phyloP scores from a whole-genome alignment of 2,113 vertebrate genomes.

The Candoia aspera region DNA sequence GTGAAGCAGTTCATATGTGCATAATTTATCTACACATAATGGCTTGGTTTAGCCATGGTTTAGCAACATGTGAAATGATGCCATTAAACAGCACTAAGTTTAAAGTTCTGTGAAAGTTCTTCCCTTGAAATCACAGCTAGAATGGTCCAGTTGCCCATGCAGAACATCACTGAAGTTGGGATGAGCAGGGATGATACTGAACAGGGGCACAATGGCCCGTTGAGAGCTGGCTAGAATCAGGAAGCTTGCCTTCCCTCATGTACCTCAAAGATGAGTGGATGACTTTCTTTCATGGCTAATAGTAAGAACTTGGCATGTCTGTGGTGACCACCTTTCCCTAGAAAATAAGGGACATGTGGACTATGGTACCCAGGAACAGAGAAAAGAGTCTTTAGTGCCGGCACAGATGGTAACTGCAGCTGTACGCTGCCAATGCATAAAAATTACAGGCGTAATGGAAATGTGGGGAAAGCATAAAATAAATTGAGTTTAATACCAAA shows the following conservation, averaged over 20 bases:
- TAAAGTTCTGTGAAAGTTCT: background rate
- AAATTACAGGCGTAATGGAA: constrained; percentile 17
- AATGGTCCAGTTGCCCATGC: background rate
- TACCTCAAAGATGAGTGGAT: background rate
- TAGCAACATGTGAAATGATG: background rate
- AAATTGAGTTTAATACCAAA: constrained; percentile 42
- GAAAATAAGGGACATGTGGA: background rate
- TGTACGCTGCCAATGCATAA: background rate
- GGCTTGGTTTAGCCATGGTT: too few species aligned
- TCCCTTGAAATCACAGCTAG: too few species aligned
- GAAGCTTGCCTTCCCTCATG: background rate
- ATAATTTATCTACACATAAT: background rate
- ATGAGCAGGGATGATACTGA: background rate
- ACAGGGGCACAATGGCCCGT: background rate
- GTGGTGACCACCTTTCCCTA: background rate
- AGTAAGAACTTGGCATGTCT: background rate
- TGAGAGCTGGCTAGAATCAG: background rate
- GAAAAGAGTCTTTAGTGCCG: background rate
- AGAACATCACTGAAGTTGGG: background rate
- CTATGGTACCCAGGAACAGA: background rate
- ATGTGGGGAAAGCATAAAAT: background rate
- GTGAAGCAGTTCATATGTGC: background rate
- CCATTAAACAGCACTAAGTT: background rate
- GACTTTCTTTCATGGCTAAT: background rate
- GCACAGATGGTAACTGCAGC: constrained; percentile 1